Base-by-base conservation (phyloP, 1,140 invertebrate species). In the Penaeus indicus region DNA sequence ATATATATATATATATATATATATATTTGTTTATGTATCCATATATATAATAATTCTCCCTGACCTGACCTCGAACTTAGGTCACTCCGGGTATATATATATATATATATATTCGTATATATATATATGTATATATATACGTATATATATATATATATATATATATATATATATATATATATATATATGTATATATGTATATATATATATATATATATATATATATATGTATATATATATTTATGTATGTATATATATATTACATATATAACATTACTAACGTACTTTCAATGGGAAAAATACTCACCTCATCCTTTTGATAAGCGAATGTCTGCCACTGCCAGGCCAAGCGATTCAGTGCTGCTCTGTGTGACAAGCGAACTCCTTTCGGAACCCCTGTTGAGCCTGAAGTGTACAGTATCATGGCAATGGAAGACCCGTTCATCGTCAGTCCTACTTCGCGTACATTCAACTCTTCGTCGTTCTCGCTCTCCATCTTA, bases 331-430 rank as follows among this genome's bases (percentile, higher is more conserved):
- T 94, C 18, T 94, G 93, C 95, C 97, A 97, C 92, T 97, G 97
- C 97, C 97, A 98, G 91, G 94, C 94, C 7, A 98, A 92, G 11
- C 97, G 95, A 91, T 97, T 97, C 90, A 97, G 93, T 13, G 97
- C 94, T 0, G 95, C 95, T 54, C 63, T 85, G 79, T 92, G 90
- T 1, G 91, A 87, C 22, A 92, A 62, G 22, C 92, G 86, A 27
- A 92, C 91, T 3, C 91, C 91, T 86, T 92, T 92, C 13, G 91
- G 91, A 18, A 80, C 84, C 7, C 91, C 92, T 3, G 91, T 92
- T n/a, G 91, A 91, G 10, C 92, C 92, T 5, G 91, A 92, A 3
- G 92, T 92, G 89, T 92, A 92, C 86, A 92, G 91, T 62, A 92
- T 89, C 38, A 92, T 88, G 27, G 92, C 92, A 21, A 84, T 84